Evolutionary conservation across 2,113 vertebrate genomes (phyloP), one percentile per base, ranked within the genome.

Genomic region (Otolemur garnettii): DNA sequence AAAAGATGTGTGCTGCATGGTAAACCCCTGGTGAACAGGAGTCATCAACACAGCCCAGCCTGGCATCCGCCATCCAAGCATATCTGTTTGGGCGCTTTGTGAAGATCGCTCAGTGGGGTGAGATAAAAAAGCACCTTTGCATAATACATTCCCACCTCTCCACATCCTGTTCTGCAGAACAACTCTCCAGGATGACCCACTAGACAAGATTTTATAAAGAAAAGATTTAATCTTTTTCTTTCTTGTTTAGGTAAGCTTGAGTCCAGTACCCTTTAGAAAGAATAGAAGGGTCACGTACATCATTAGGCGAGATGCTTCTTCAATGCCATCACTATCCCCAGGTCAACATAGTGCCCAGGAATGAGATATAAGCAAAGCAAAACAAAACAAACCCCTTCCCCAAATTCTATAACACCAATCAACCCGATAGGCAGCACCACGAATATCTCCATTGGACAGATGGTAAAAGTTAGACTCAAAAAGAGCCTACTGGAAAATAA

Each of bases 121-220:
- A 79, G 50, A 33, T 80, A 93, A 89, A 71, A 12, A 28, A 87
- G 10, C 1, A 6, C 3, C 30, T 72, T 87, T 38, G 9, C 1
- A 33, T 35, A 30, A 22, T 21, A 35, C 13, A 5, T 68, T 38
- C 33, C 14, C n/a, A 79, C 12, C 33, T 57, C 28, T 28, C 28
- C 91, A 26, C 13, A 60, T 75, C 57, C 18, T 0, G 4, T 35
- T 69, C n/a, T 45, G 14, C 74, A 78, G 38, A 90, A 33, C 60
- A 50, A 42, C 13, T 82, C 53, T 87, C 42, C 45, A 78, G 28
- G 17, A 89, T 68, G 42, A 66, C 8, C 13, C 12, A 72, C n/a
- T 38, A 75, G 28, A 22, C n/a, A 87, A 28, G 55, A 72, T 95
- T 91, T 87, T 62, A 64, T 78, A 88, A 88, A 85, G n/a, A 50